A percentile compares a stretch with the other conserved stretches of the same genome.
Evolutionary conservation across 2,797 vertebrate genomes (phyloP).

Genomic region (Chlorospingus semifuscus): DNA sequence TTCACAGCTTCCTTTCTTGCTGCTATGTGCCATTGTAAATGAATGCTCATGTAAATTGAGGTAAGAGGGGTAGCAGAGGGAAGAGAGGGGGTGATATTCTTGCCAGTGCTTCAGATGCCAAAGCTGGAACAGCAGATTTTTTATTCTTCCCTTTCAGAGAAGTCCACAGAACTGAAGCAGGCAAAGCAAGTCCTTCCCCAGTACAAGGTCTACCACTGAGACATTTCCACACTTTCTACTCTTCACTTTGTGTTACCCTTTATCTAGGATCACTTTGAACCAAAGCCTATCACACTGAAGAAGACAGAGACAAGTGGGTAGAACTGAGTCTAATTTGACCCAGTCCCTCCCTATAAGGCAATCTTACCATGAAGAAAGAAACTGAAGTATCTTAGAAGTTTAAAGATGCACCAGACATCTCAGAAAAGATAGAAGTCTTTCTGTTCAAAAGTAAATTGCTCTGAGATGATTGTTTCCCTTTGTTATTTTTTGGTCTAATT

Average conservation of each 20-base stretch:
- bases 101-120: not conserved
- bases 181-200: not conserved
- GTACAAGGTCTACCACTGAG: not conserved
- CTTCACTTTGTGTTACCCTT: not conserved
- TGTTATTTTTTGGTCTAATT: not conserved
- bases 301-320: fast-evolving
- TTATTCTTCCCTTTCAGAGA: not conserved
- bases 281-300: not conserved
- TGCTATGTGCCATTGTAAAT: not conserved
- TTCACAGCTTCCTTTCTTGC: not conserved
- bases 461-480: not conserved
- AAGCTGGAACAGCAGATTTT: not conserved
- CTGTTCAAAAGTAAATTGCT: not conserved
- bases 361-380: not conserved
- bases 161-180: not conserved
- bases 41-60: not conserved
- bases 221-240: not conserved
- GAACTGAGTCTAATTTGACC: not conserved
- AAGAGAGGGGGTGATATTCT: not conserved
- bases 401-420: not conserved
- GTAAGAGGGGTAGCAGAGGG: fast-evolving
- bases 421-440: not conserved
- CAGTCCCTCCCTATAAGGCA: not conserved
- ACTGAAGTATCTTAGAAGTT: not conserved
- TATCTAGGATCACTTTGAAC: not conserved